These are phyloP conservation scores for Mohoua ochrocephala DNA, from an alignment of 2,113 vertebrate species.

Conservation along the genomic window DNA sequence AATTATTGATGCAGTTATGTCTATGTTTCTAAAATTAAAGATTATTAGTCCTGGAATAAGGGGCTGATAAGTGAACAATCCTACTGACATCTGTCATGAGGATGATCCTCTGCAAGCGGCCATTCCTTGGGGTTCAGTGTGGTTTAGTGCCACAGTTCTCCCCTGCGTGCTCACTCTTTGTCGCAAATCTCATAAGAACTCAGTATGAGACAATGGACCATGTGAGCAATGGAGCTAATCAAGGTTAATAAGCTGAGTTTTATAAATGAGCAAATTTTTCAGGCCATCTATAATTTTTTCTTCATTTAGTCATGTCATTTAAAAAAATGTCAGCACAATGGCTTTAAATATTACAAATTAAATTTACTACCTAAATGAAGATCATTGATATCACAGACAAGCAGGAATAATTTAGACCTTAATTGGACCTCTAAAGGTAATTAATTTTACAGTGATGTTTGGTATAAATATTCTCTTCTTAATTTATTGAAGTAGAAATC, in stretches of 20 bases:
- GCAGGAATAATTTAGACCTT: constrained; percentile 26
- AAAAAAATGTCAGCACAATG: neutral
- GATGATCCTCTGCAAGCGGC: neutral
- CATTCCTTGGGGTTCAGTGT: neutral
- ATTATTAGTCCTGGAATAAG: neutral
- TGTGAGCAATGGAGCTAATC: neutral
- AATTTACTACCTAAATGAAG: neutral
- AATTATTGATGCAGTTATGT: neutral
- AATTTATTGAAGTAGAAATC: neutral
- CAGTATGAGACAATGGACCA: neutral
- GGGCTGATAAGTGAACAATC: neutral
- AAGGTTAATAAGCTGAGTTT: neutral
- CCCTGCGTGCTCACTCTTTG: neutral
- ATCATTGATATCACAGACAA: neutral
- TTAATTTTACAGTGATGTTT: constrained; percentile 24
- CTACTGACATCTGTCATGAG: neutral
- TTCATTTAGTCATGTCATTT: neutral
- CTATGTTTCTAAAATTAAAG: neutral
- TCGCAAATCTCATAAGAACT: neutral
- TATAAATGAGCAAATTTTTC: constrained; percentile 29
- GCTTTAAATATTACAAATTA: constrained; percentile 33
- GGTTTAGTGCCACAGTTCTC: neutral
- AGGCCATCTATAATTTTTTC: neutral
- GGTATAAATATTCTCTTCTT: constrained; percentile 22
- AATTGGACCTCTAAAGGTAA: constrained; percentile 20